Conservation (phyloP, 2,888 invertebrate species). For the Baronia brevicornis region DNA sequence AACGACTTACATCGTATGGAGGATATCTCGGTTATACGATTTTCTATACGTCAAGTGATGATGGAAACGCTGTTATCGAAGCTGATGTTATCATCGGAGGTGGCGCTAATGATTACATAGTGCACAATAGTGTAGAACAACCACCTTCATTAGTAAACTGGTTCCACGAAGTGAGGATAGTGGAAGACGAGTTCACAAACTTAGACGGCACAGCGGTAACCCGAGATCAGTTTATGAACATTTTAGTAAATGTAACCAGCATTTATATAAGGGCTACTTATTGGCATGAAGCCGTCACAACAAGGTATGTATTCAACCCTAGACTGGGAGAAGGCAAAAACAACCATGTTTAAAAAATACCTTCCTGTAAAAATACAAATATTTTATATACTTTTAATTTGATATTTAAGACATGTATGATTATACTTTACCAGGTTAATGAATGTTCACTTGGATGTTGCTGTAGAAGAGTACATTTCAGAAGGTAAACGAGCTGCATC, state of each 20-base stretch:
- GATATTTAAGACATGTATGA: slow-evolving; percentile 2
- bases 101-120: neutral
- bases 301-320: neutral
- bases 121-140: neutral
- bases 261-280: slow-evolving; percentile 4
- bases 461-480: slow-evolving; percentile 44
- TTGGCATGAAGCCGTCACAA: neutral
- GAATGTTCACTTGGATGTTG: slow-evolving; percentile 32
- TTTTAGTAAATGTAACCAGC: neutral
- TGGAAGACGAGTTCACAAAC: neutral
- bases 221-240: slow-evolving; percentile 1
- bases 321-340: too few species aligned
- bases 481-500: slow-evolving; percentile 70
- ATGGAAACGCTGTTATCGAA: neutral
- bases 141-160: neutral
- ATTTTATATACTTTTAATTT: neutral
- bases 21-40: neutral
- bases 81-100: slow-evolving; percentile 1
- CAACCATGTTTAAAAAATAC: too few species aligned
- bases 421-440: neutral
- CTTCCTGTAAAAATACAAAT: neutral
- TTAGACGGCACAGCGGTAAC: neutral
- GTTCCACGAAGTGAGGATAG: neutral
- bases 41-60: neutral
- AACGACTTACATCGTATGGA: neutral